These are phyloP conservation scores for Todus mexicanus DNA, from an alignment of 2,797 vertebrate genomes.

Conservation along the genomic window DNA sequence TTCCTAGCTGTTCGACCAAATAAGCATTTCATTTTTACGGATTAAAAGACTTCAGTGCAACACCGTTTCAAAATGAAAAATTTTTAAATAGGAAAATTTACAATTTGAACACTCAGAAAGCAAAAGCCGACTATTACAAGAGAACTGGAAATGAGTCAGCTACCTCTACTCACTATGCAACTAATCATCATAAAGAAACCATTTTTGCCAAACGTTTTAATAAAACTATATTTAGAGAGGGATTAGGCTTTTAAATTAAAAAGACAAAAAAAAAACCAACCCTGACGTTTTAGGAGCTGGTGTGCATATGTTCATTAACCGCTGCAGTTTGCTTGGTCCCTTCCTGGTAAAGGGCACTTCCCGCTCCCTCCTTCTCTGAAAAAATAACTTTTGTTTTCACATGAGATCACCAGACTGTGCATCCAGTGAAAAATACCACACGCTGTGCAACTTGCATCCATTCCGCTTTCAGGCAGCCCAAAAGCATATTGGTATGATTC, in stretches of 20 bases:
- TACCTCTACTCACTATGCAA: neutral
- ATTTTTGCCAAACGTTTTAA: neutral
- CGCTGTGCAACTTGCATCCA: neutral
- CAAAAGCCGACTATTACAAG: neutral
- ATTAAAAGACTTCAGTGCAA: neutral
- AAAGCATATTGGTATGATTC: slow-evolving; percentile 12
- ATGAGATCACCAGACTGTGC: neutral
- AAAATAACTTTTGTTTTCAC: neutral
- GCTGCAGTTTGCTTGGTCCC: neutral
- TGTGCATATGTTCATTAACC: neutral
- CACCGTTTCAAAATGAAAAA: neutral
- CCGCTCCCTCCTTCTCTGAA: neutral
- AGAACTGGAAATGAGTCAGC: slow-evolving; percentile 15
- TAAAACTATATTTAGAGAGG: neutral
- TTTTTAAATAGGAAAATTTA: neutral
- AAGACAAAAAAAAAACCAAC: neutral
- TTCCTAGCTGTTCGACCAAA: neutral
- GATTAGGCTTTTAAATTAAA: neutral
- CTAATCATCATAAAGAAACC: slow-evolving; percentile 10
- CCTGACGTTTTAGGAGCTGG: neutral
- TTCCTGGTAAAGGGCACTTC: neutral
- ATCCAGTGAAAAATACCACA: neutral
- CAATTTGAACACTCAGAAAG: neutral
- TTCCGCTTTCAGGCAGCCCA: neutral
- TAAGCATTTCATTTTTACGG: neutral